Conservation (phyloP, 1,140 invertebrate genomes). For the Hormaphis cornu region DNA sequence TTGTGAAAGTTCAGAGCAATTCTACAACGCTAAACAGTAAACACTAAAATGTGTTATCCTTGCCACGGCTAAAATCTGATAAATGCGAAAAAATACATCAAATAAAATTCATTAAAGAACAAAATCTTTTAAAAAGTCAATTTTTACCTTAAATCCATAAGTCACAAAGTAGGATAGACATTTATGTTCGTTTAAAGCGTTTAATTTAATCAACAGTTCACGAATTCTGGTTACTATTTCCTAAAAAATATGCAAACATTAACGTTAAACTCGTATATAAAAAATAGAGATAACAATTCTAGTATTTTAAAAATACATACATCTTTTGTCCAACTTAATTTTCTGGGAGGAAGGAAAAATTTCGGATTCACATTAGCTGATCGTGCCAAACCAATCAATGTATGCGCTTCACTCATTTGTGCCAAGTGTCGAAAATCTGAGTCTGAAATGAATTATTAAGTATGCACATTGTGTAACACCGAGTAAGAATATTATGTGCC, state of each 20-base stretch:
- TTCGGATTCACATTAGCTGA: slow-evolving; percentile 48
- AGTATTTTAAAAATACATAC: background rate
- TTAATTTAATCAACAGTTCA: slow-evolving; percentile 48
- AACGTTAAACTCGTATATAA: too few relatives aligned
- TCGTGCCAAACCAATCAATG: slow-evolving; percentile 53
- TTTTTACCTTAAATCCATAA: slow-evolving; percentile 50
- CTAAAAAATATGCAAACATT: too few relatives aligned
- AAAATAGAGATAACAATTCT: background rate
- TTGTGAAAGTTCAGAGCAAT: too few relatives aligned
- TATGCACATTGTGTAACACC: background rate
- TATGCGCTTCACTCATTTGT: slow-evolving; percentile 54
- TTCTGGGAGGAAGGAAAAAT: slow-evolving; percentile 56
- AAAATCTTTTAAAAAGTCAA: background rate
- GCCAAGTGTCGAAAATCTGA: slow-evolving; percentile 56
- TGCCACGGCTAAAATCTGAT: too few relatives aligned
- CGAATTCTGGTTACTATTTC: slow-evolving; percentile 47
- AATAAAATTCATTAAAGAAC: background rate
- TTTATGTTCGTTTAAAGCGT: slow-evolving; percentile 48
- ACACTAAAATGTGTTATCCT: too few relatives aligned
- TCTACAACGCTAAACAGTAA: too few relatives aligned
- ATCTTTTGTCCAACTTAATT: slow-evolving; percentile 35
- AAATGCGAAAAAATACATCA: too few relatives aligned
- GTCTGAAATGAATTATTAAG: slow-evolving; percentile 40
- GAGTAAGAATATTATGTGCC: too few relatives aligned
- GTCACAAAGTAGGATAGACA: slow-evolving; percentile 56